Evolutionary conservation across 2,888 invertebrate genomes (phyloP), one percentile per base, ranked within the genome.

Genomic region (Abrostola triplasia): DNA sequence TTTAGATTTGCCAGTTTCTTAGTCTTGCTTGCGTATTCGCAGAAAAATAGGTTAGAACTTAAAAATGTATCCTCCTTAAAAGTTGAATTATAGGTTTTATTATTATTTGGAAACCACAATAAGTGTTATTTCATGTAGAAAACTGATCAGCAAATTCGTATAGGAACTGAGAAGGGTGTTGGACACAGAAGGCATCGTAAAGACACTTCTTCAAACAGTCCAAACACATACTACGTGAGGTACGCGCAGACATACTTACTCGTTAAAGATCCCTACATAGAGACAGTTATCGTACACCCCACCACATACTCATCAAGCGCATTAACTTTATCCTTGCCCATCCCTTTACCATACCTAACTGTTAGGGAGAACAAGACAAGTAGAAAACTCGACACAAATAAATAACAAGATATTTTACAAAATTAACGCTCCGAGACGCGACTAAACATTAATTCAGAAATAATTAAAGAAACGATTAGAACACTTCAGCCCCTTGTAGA

Each of bases 401-500:
- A 54, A 13, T 49, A 63, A 51, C 53, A 61, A 66, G 59, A 76
- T 76, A 78, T 78, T 76, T 76, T 37, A 64, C 72, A 83, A 88
- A 83, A 88, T 88, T 86, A 90, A 88, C 86, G 83, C 81, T 75
- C 63, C 67, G 61, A 72, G 67, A 71, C 73, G 79, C 85, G 84
- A 85, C 85, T 85, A 88, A 87, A 85, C 88, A 90, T 93, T 91
- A 92, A 91, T 92, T 92, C 83, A 79, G 79, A 91, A 91, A 93
- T 94, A 93, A 94, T 93, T 93, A 93, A 93, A 92, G 92, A 90
- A 92, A 89, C 93, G 91, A 92, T 93, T 91, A 92, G 85, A 89
- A 82, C 83, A 84, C 86, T 84, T 80, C 76, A 82, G 76, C 69
- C 80, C 73, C 78, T 77, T 69, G 70, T 62, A 67, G 69, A 76